Base-by-base conservation (phyloP, 2,888 invertebrate genomes). In the Acronicta leporina region DNA sequence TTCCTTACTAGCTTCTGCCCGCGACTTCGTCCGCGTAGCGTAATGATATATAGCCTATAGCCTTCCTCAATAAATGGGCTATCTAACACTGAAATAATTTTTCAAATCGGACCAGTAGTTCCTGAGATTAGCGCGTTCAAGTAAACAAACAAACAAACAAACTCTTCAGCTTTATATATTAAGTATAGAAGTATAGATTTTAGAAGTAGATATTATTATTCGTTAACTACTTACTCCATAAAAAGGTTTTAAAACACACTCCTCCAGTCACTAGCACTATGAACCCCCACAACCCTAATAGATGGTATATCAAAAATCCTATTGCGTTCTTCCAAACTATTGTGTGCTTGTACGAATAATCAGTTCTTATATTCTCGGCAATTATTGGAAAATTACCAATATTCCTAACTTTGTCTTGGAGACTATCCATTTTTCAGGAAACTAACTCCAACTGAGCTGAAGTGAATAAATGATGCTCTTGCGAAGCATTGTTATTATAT, bases 281-380 rank as follows among this genome's bases (percentile, higher is more conserved):
- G 0, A 89, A 2, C 6, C 95, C 95, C 83, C 92, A 92, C 5
- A 95, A 8, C 1, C 91, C 95, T 1, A 87, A 75, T 0, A 94
- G 14, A 81, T 96, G 95, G 14, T 96, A 77, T 1, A 94, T 58
- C 2, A 95, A 63, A 80, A 96, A 96, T 38, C 95, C 95, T 16
- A 96, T 92, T 0, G 92, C 95, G 82, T 96, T 96, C 68, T 87
- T 90, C 96, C 96, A 96, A 3, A 96, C 96, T n/a, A 96, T 91
- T 82, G 95, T 65, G 94, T 95, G 90, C 90, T 83, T 87, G 55
- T 84, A 89, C 0, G 81, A 75, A 57, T 81, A 85, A 78, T 90
- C 90, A 0, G 90, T 90, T 52, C 88, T 88, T 41, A 90, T 85
- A 20, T 64, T 38, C 5, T 38, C 7, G 38, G 38, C 35, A 13